phyloP scores from a whole-genome alignment of 2,113 vertebrate genomes.

The Rhinolophus ferrumequinum region DNA sequence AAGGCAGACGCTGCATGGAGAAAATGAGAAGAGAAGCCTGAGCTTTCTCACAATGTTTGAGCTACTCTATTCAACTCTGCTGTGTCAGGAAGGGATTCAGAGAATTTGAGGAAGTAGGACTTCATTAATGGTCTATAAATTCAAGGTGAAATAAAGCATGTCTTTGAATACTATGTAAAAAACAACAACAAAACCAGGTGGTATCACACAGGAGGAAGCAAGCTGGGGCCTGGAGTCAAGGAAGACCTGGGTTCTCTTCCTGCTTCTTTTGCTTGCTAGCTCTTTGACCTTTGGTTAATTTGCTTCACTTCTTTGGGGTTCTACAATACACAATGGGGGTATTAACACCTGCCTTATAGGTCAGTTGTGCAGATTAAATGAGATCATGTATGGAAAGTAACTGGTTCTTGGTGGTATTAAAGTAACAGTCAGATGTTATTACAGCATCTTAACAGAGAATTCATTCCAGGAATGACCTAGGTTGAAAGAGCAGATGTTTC shows the following conservation, averaged over 20 bases:
- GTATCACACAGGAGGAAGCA: background rate
- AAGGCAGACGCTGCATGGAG: background rate
- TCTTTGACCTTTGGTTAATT: background rate
- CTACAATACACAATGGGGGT: background rate
- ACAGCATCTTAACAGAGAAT: background rate
- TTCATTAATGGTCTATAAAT: background rate
- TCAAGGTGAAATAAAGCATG: background rate
- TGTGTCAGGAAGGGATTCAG: background rate
- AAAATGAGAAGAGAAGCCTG: background rate
- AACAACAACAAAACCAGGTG: background rate
- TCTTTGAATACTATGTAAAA: background rate
- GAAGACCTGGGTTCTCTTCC: background rate
- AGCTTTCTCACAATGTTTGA: background rate
- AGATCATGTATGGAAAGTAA: background rate
- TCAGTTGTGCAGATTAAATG: background rate
- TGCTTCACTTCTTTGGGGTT: background rate
- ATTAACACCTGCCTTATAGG: background rate
- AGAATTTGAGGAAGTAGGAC: background rate
- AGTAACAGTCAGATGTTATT: background rate
- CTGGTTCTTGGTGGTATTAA: background rate
- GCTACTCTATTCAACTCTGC: background rate
- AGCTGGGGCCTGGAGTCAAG: background rate
- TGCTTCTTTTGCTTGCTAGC: background rate
- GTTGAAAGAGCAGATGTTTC: slow-evolving; percentile 1
- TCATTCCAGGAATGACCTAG: background rate